phyloP scores from a whole-genome alignment of 2,888 invertebrate species.

The Pristionchus japonicus region DNA sequence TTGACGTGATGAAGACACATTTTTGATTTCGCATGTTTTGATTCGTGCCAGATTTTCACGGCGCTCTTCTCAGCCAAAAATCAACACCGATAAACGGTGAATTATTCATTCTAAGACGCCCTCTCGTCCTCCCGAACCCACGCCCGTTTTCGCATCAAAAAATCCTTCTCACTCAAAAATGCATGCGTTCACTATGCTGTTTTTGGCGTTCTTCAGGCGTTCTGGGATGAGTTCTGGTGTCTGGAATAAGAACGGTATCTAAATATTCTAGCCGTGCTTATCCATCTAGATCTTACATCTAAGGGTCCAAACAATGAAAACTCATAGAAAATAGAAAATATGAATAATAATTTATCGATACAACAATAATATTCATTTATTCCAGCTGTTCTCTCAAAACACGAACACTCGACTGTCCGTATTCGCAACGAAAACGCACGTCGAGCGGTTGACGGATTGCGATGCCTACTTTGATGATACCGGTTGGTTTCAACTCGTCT shows the following conservation, averaged over 20 bases:
- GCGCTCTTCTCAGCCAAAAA: not conserved
- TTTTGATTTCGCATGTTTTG: too few species aligned
- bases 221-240: not conserved
- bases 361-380: too few species aligned
- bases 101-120: not conserved
- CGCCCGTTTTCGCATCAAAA: not conserved
- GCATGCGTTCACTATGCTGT: not conserved
- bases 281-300: not conserved
- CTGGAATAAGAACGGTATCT: too few species aligned
- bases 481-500: not conserved
- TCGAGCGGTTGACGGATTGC: constrained; percentile 69
- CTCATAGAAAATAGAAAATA: too few species aligned
- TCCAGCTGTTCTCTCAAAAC: constrained; percentile 7
- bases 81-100: not conserved
- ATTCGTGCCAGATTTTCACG: too few species aligned
- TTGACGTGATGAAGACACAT: too few species aligned
- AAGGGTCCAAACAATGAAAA: not conserved
- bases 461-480: constrained; percentile 68
- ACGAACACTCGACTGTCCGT: constrained; percentile 59
- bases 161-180: not conserved
- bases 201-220: not conserved
- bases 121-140: not conserved
- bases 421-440: constrained; percentile 64
- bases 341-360: too few species aligned
- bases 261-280: too few species aligned